A percentile compares a stretch with the other conserved stretches of the same genome.
These are phyloP conservation scores for Sturmia bella DNA, from an alignment of 2,888 invertebrate genomes.

Conservation along the genomic window DNA sequence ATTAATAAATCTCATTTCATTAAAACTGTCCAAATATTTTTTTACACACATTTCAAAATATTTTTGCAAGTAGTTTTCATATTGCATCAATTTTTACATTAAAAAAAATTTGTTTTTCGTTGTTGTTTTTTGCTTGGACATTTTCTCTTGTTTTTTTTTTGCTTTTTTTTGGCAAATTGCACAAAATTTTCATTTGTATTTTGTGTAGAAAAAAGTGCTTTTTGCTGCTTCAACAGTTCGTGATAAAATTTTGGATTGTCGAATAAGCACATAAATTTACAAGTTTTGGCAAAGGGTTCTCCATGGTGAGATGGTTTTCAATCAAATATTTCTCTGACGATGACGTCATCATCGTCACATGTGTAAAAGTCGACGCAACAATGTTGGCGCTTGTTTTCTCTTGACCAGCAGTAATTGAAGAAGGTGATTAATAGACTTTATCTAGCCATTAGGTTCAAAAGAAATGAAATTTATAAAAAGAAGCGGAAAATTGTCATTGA, in stretches of 20 bases:
- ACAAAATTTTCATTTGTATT: conserved; percentile 76
- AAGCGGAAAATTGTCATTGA: too few species aligned
- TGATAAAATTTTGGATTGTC: conserved; percentile 73
- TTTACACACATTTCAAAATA: conserved; percentile 55
- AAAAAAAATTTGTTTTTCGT: conserved; percentile 8
- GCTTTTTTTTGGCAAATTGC: conserved; percentile 75
- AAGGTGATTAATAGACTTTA: too few species aligned
- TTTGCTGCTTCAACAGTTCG: conserved; percentile 71
- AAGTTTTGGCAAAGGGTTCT: conserved; percentile 15
- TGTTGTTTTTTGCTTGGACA: conserved; percentile 40
- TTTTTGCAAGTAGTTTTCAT: conserved; percentile 37
- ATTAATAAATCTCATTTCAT: conserved; percentile 65
- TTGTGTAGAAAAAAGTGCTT: conserved; percentile 25
- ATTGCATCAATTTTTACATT: conserved; percentile 46
- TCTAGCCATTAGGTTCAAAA: too few species aligned
- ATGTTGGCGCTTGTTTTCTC: too few species aligned
- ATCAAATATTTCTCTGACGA: not conserved
- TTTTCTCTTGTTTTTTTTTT: conserved; percentile 60
- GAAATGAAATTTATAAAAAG: too few species aligned
- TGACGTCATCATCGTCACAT: too few species aligned
- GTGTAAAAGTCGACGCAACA: too few species aligned
- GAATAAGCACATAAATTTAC: conserved; percentile 36
- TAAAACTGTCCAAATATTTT: conserved; percentile 66
- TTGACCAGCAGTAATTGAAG: too few species aligned
- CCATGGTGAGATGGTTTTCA: not conserved